Evolutionary conservation across 2,113 vertebrate genomes (phyloP), one percentile per base, ranked within the genome.

Genomic region (Apteryx owenii): DNA sequence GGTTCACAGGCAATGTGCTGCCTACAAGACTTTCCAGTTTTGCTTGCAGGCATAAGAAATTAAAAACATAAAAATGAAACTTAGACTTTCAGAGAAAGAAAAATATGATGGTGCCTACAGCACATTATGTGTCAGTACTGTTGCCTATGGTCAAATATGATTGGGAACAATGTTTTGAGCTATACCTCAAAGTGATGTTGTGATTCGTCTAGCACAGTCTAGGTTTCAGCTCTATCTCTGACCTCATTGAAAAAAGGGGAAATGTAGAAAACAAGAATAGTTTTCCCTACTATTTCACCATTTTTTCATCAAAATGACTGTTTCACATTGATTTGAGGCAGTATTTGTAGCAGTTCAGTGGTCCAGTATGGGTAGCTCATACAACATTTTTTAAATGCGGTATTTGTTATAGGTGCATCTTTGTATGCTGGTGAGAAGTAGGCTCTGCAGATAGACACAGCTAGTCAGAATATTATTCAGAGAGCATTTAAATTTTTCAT

Each of bases 1-100:
- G 2, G 69, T 90, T 54, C 72, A 81, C 56, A 75, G 61, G n/a
- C 54, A 68, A 3, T 48, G 20, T 89, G 73, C 68, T 84, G 22
- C 6, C 3, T 71, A 15, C 40, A 62, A 58, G 69, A 78, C 4
- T 91, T 94, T 46, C 38, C 54, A 89, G 44, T 20, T 81, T 81
- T 81, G 86, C 84, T 91, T 66, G 40, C 84, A 65, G 91, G 28
- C 40, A 75, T 14, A 69, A 54, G 50, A 90, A 91, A 97, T 93
- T 89, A 93, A 91, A 80, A 70, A 28, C 84, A 80, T 51, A 73
- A 61, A 95, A 95, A 73, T 77, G 88, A 88, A 83, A 28, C 28
- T 23, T 69, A 29, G 48, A n/a, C n/a, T 90, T 95, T 92, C 21
- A 69, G 68, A 69, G 54, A 21, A 86, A 81, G 23, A 3, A 20